phyloP scores from a whole-genome alignment of 2,113 vertebrate genomes.

The Peromyscus californicus region DNA sequence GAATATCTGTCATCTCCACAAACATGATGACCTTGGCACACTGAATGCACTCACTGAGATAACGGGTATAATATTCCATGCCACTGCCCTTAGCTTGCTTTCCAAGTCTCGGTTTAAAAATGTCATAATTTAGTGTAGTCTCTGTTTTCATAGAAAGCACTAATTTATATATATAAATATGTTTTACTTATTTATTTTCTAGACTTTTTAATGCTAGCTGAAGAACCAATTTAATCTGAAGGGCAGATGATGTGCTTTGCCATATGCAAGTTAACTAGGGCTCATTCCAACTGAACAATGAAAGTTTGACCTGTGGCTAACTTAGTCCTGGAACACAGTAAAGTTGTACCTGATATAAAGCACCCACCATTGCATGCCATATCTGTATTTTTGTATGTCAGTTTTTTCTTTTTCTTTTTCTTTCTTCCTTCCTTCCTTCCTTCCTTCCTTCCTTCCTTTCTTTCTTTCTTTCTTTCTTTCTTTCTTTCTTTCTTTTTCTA shows the following conservation, averaged over 20 bases:
- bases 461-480: too few relatives aligned
- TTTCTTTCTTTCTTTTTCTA: too few relatives aligned
- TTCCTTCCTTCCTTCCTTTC: too few relatives aligned
- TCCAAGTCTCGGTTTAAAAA: neutral
- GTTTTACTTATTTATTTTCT: neutral
- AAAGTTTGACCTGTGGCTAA: neutral
- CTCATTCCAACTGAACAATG: rapidly evolving
- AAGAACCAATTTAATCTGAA: neutral
- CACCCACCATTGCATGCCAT: neutral
- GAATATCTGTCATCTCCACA: neutral
- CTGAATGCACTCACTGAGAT: neutral
- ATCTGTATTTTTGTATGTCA: neutral
- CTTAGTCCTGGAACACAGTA: neutral
- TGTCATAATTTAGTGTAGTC: neutral
- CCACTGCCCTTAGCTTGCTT: neutral
- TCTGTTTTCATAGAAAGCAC: neutral
- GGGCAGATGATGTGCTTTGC: neutral
- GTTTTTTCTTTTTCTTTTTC: too few relatives aligned
- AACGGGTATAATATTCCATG: neutral
- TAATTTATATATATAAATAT: neutral
- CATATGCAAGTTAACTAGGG: neutral
- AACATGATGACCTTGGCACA: neutral
- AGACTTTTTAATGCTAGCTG: neutral
- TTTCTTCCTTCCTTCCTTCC: too few relatives aligned
- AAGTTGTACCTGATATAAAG: neutral